phyloP scores from a whole-genome alignment of 2,888 invertebrate species.

The Oscheius onirici region DNA sequence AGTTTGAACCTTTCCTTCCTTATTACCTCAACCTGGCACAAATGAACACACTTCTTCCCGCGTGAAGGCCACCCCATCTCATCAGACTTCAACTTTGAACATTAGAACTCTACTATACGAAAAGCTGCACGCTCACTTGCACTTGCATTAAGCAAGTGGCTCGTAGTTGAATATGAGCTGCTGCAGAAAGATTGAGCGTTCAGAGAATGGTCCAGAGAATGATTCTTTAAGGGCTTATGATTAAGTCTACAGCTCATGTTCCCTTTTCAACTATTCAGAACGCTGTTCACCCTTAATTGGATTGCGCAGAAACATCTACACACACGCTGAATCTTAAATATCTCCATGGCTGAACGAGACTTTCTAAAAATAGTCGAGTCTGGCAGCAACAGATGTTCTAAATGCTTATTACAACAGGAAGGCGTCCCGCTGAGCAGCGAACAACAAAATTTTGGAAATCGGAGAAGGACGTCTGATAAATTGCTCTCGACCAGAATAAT shows the following conservation, averaged over 20 bases:
- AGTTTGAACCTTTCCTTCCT: no score
- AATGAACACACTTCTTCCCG: background rate
- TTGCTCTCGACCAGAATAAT: background rate
- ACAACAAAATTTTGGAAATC: constrained; percentile 26
- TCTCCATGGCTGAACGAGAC: no score
- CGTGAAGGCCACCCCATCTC: constrained; percentile 1
- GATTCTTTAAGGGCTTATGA: background rate
- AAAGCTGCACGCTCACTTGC: constrained; percentile 22
- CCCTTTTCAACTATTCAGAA: no score
- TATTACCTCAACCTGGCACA: background rate
- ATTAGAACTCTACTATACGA: constrained; percentile 14
- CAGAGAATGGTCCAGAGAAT: background rate
- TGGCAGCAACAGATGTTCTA: constrained; percentile 22
- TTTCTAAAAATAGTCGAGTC: constrained; percentile 6
- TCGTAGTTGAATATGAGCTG: background rate
- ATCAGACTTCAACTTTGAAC: constrained; percentile 5
- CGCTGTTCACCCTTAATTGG: constrained; percentile 9
- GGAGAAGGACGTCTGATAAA: constrained; percentile 10
- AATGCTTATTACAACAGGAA: constrained; percentile 20
- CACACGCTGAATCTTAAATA: no score
- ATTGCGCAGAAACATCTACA: background rate
- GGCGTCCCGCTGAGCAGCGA: constrained; percentile 8
- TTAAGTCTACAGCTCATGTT: no score
- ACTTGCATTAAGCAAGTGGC: constrained; percentile 14
- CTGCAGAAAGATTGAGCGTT: constrained; percentile 3